phyloP scores from a whole-genome alignment of 1,140 invertebrate species.

The Lepeophtheirus salmonis region DNA sequence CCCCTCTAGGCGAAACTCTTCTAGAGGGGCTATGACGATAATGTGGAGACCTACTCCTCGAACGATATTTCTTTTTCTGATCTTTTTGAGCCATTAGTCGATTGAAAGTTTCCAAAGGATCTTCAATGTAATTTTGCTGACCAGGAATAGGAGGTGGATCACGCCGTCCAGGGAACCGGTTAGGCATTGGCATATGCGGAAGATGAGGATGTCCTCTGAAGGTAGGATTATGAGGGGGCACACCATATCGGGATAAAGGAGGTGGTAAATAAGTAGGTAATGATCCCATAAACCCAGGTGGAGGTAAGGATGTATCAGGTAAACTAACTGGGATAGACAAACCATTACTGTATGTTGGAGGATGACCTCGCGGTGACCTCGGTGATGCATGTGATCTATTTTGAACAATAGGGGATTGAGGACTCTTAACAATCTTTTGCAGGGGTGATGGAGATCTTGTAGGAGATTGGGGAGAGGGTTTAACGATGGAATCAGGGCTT shows the following conservation, averaged over 20 bases:
- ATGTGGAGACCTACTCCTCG: not conserved
- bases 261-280: not conserved
- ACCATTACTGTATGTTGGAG: not conserved
- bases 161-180: not conserved
- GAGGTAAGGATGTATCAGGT: constrained; percentile 5
- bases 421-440: not conserved
- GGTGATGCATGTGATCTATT: not conserved
- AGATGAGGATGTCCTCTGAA: not conserved
- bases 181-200: not conserved
- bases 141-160: not conserved
- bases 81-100: constrained; percentile 1
- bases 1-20: not conserved
- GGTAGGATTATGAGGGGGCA: not conserved
- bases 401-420: no score
- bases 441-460: not conserved
- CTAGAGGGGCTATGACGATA: not conserved
- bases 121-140: not conserved
- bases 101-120: constrained; percentile 10
- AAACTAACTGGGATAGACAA: not conserved
- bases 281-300: not conserved
- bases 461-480: not conserved
- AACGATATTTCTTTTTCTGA: not conserved
- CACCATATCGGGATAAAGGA: not conserved
- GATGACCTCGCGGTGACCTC: not conserved
- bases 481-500: not conserved